Evolutionary conservation across 1,140 invertebrate genomes (phyloP).

Genomic region (Chironomus striatipennis): DNA sequence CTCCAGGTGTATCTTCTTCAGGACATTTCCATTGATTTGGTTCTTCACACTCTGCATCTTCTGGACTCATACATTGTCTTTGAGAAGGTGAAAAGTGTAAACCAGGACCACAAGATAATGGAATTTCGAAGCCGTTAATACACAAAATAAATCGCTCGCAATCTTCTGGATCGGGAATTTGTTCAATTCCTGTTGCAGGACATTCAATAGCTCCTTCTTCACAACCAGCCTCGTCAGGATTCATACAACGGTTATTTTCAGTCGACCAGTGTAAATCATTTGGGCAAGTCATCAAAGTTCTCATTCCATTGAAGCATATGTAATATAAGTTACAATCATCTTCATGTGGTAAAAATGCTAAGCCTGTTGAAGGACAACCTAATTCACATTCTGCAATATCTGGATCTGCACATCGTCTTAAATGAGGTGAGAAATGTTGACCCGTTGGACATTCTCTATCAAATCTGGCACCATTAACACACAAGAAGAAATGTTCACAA

Average conservation of each 20-base stretch:
- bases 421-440: background rate
- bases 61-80: background rate
- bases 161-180: background rate
- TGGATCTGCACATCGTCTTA: background rate
- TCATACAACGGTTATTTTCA: background rate
- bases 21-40: background rate
- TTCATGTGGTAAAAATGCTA: background rate
- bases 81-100: background rate
- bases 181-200: background rate
- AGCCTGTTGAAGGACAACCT: background rate
- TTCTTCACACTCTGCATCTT: background rate
- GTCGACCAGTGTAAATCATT: background rate
- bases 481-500: background rate
- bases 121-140: background rate
- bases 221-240: background rate
- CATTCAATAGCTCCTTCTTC: slow-evolving; percentile 7
- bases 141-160: background rate
- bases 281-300: background rate
- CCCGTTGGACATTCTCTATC: background rate
- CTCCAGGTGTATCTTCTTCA: background rate
- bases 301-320: background rate
- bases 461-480: background rate
- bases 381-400: slow-evolving; percentile 16
- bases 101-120: background rate
- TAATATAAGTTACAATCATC: slow-evolving; percentile 8